These are phyloP conservation scores for Sesamia nonagrioides DNA, from an alignment of 1,140 invertebrate species.

Conservation along the genomic window DNA sequence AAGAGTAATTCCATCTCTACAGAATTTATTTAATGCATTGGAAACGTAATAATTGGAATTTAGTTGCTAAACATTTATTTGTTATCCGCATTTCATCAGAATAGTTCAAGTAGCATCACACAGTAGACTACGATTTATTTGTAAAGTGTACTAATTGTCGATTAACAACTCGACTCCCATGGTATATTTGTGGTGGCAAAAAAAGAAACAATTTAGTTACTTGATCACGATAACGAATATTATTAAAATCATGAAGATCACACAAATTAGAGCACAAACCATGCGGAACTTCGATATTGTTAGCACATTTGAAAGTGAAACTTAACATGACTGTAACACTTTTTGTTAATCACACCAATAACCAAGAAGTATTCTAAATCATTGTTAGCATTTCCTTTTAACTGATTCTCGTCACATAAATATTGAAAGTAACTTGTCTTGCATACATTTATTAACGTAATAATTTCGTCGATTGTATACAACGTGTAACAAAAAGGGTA, in stretches of 20 bases:
- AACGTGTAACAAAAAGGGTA: too few species aligned
- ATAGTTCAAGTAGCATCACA: background rate
- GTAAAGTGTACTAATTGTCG: background rate
- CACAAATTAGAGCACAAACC: constrained; percentile 76
- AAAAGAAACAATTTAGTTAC: background rate
- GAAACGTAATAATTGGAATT: background rate
- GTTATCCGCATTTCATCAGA: background rate
- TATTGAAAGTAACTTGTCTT: constrained; percentile 29
- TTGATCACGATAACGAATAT: background rate
- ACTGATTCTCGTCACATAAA: constrained; percentile 8
- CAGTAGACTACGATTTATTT: background rate
- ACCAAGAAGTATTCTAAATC: background rate
- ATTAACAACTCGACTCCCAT: background rate
- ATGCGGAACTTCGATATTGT: constrained; percentile 70
- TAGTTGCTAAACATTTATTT: background rate
- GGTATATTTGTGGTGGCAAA: background rate
- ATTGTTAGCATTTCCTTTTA: constrained; percentile 16
- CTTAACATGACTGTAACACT: constrained; percentile 35
- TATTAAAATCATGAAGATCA: constrained; percentile 72
- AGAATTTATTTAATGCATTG: background rate
- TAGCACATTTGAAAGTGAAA: constrained; percentile 15
- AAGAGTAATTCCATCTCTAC: constrained; percentile 1
- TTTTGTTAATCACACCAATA: constrained; percentile 33
- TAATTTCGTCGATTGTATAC: background rate
- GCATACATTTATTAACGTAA: constrained; percentile 25